These are phyloP conservation scores for Lepus europaeus DNA, from an alignment of 2,113 vertebrate species.

Conservation along the genomic window DNA sequence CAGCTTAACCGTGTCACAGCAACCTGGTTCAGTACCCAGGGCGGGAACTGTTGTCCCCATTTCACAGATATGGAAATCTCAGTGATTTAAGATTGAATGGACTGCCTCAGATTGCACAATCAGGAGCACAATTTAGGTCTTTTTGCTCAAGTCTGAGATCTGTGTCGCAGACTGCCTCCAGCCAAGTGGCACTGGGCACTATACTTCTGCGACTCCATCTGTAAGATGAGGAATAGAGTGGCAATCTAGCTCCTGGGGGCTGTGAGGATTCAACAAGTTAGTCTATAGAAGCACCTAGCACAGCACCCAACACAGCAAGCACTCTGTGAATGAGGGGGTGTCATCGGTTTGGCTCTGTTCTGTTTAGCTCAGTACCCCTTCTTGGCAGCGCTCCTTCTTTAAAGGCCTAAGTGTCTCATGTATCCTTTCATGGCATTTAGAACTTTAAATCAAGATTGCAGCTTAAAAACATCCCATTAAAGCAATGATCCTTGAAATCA, in stretches of 20 bases:
- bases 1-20: not conserved
- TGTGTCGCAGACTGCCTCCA: not conserved
- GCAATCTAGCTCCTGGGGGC: not conserved
- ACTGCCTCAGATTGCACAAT: not conserved
- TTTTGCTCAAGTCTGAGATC: not conserved
- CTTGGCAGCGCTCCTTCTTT: not conserved
- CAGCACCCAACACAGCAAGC: too few species aligned
- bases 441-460: not conserved
- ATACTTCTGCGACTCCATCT: not conserved
- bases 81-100: too few species aligned
- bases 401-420: not conserved
- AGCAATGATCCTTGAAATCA: not conserved
- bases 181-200: not conserved
- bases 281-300: not conserved
- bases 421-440: not conserved
- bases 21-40: not conserved
- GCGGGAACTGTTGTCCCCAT: not conserved
- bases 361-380: not conserved
- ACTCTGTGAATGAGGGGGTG: too few species aligned
- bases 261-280: not conserved
- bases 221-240: not conserved
- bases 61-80: not conserved
- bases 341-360: too few species aligned
- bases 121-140: not conserved
- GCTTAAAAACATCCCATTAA: not conserved